Conservation (phyloP, 2,113 vertebrate genomes). For the Mesocricetus auratus region DNA sequence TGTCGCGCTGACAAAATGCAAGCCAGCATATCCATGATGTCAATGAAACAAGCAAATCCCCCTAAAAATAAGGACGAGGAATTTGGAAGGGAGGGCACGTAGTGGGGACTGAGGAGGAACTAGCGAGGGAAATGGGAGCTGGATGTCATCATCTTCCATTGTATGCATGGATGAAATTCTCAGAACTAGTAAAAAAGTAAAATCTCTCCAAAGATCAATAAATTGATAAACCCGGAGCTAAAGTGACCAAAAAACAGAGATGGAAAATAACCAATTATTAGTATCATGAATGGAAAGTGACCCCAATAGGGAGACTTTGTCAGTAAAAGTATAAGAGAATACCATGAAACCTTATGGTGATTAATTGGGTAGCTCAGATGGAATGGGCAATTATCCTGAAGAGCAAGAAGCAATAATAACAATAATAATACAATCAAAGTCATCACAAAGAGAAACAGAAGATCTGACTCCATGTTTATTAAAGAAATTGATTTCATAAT, state of each 20-base stretch:
- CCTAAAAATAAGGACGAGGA: not conserved
- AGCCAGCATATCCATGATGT: not conserved
- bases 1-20: not conserved
- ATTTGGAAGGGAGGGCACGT: too few species aligned
- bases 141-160: not conserved
- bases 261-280: slow-evolving; percentile 12
- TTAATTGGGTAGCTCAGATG: not conserved
- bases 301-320: not conserved
- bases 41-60: not conserved
- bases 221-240: not conserved
- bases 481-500: slow-evolving; percentile 44
- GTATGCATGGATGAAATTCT: not conserved
- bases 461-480: slow-evolving; percentile 25
- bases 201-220: slow-evolving; percentile 6
- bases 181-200: not conserved
- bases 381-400: slow-evolving; percentile 38
- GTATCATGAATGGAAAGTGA: not conserved
- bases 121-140: too few species aligned
- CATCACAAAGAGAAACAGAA: slow-evolving; percentile 19
- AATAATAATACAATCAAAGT: slow-evolving; percentile 2
- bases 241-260: slow-evolving; percentile 18
- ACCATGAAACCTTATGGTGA: not conserved
- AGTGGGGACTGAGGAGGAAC: not conserved
- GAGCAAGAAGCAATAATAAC: not conserved
- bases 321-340: not conserved